These are phyloP conservation scores for Pardalotus punctatus DNA, from an alignment of 2,113 vertebrate species.

Conservation along the genomic window DNA sequence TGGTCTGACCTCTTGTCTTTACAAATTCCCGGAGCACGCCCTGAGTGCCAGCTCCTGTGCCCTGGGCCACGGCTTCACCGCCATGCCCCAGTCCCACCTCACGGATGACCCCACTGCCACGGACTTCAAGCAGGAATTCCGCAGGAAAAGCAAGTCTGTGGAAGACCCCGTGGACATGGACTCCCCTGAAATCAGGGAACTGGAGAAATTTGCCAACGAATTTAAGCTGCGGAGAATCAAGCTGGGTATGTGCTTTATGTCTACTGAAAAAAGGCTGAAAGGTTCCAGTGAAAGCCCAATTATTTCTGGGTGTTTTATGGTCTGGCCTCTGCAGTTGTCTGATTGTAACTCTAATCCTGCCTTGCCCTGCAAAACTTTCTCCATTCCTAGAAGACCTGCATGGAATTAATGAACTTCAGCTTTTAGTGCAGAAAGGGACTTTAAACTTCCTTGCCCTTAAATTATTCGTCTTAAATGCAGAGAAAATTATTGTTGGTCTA, in stretches of 20 bases:
- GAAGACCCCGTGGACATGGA: conserved; percentile 91
- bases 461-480: not conserved
- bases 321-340: not conserved
- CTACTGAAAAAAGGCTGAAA: rapidly evolving
- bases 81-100: conserved; percentile 86
- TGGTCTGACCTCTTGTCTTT: conserved; percentile 90
- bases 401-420: not conserved
- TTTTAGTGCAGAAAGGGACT: not conserved
- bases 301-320: not conserved
- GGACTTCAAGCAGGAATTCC: conserved; percentile 89
- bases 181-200: conserved; percentile 93
- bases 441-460: not conserved
- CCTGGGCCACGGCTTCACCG: conserved; percentile 83
- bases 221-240: conserved; percentile 97
- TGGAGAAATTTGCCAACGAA: conserved; percentile 97
- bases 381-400: not conserved
- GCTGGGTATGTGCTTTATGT: conserved; percentile 79
- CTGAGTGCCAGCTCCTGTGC: conserved; percentile 81
- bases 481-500: not conserved
- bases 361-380: not conserved
- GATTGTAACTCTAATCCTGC: not conserved
- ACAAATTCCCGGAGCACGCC: conserved; percentile 93
- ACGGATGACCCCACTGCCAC: conserved; percentile 75
- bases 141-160: conserved; percentile 81
- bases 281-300: not conserved